phyloP scores from a whole-genome alignment of 2,113 vertebrate species.

The Vulpes ferrilata region DNA sequence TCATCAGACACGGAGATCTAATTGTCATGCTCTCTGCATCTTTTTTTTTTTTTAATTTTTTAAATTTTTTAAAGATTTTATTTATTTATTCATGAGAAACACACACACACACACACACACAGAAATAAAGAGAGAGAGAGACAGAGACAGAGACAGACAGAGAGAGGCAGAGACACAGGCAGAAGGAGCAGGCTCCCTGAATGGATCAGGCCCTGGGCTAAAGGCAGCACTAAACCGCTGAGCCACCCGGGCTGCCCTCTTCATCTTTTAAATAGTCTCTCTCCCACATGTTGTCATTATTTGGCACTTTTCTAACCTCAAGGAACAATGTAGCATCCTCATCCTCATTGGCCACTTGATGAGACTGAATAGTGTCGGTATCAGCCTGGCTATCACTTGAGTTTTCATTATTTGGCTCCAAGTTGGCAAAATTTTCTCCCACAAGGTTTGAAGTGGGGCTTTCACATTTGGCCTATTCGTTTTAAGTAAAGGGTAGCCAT shows the following conservation, averaged over 20 bases:
- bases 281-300: constrained; percentile 61
- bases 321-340: constrained; percentile 42
- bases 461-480: constrained; percentile 40
- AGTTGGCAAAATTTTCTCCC: constrained; percentile 49
- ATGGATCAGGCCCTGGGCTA: too few species aligned
- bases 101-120: too few species aligned
- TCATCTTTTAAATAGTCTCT: constrained; percentile 57
- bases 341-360: constrained; percentile 76
- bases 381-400: constrained; percentile 27
- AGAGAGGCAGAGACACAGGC: too few species aligned
- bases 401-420: constrained; percentile 47
- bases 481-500: constrained; percentile 62
- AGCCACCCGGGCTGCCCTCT: constrained; percentile 1
- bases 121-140: too few species aligned
- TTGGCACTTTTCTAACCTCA: constrained; percentile 58
- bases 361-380: constrained; percentile 66
- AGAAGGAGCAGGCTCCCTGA: too few species aligned
- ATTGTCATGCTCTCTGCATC: constrained; percentile 64
- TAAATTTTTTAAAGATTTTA: too few species aligned
- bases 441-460: not conserved
- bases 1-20: constrained; percentile 66
- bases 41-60: constrained; percentile 9
- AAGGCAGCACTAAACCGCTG: too few species aligned
- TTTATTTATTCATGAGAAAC: too few species aligned
- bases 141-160: too few species aligned